Evolutionary conservation across 2,797 vertebrate genomes (phyloP).

Genomic region (Acipenser oxyrinchus): DNA sequence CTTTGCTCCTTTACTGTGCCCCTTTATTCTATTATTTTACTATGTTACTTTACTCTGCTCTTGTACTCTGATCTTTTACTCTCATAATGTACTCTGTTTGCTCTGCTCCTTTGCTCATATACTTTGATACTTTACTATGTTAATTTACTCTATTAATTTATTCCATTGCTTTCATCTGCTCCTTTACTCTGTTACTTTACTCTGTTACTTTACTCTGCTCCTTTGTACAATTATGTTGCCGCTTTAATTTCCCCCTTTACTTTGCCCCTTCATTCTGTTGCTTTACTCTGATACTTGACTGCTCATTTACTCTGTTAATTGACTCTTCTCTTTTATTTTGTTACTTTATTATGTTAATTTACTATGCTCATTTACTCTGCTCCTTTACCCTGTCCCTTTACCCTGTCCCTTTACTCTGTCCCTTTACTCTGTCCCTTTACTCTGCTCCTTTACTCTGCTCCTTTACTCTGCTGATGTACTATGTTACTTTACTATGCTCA

Average conservation of each 20-base stretch:
- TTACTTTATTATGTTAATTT: background rate
- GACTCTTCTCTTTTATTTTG: background rate
- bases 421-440: background rate
- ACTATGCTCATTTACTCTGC: background rate
- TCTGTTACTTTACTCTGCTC: background rate
- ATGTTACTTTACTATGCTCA: background rate
- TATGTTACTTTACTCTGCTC: background rate
- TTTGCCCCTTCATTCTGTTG: no score
- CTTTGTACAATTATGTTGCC: no score
- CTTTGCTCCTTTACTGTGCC: background rate
- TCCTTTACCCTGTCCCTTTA: no score
- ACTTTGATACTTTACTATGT: background rate
- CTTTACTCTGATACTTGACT: background rate
- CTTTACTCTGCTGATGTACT: background rate
- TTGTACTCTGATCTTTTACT: background rate
- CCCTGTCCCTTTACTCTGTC: no score
- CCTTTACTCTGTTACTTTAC: background rate
- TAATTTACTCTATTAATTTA: background rate
- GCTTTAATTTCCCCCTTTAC: background rate
- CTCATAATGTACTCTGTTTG: conserved; percentile 7
- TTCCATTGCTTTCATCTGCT: background rate
- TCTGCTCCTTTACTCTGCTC: background rate
- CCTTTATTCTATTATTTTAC: background rate
- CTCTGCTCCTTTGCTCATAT: conserved; percentile 4
- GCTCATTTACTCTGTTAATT: background rate